These are phyloP conservation scores for Drosophila lowei DNA, from an alignment of 1,140 invertebrate genomes.

Conservation along the genomic window DNA sequence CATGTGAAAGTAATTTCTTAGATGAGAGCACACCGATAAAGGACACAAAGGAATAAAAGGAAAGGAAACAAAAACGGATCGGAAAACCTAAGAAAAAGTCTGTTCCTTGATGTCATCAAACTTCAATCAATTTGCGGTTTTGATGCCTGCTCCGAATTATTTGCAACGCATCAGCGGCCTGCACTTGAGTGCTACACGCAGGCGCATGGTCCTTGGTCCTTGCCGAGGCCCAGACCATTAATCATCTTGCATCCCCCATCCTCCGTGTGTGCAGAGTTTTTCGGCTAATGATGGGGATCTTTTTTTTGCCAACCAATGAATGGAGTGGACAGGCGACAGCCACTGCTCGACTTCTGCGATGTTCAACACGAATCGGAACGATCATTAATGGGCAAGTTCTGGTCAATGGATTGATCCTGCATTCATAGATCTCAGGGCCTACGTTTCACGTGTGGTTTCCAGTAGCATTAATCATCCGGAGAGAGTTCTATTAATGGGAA, in stretches of 20 bases:
- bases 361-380: slow-evolving; percentile 27
- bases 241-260: slow-evolving; percentile 36
- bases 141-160: slow-evolving; percentile 57
- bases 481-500: slow-evolving; percentile 1
- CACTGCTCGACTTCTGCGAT: slow-evolving; percentile 29
- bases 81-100: slow-evolving; percentile 13
- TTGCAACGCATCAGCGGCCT: slow-evolving; percentile 61
- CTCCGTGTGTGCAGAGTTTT: slow-evolving; percentile 26
- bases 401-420: slow-evolving; percentile 61
- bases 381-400: slow-evolving; percentile 26
- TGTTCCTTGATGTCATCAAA: slow-evolving; percentile 69
- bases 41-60: slow-evolving; percentile 43
- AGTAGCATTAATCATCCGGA: slow-evolving; percentile 61
- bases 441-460: slow-evolving; percentile 23
- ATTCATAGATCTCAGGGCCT: slow-evolving; percentile 13
- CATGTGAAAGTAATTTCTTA: slow-evolving; percentile 78
- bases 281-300: slow-evolving; percentile 61
- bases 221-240: slow-evolving; percentile 52
- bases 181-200: slow-evolving; percentile 64
- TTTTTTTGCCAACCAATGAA: slow-evolving; percentile 62
- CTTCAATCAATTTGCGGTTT: slow-evolving; percentile 77
- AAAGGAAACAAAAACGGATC: slow-evolving; percentile 23
- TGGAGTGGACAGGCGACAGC: slow-evolving; percentile 53
- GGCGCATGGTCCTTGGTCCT: slow-evolving; percentile 65
- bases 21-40: slow-evolving; percentile 75